Evolutionary conservation across 2,113 vertebrate species (phyloP), one percentile per base, ranked within the genome.

Genomic region (Casuarius casuarius): DNA sequence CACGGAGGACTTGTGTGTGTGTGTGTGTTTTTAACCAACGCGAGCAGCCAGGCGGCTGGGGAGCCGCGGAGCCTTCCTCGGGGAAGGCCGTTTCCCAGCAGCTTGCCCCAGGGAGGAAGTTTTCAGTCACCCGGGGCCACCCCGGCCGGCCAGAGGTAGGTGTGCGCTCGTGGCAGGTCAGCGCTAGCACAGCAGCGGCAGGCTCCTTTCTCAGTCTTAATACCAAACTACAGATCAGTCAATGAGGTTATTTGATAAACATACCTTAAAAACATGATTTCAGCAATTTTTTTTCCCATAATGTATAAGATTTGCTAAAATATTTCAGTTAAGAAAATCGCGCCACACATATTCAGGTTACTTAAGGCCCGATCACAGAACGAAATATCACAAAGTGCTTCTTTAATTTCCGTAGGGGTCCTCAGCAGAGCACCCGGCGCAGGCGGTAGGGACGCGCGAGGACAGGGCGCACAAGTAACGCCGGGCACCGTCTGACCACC

Each of bases 101-200:
- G 65, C 78, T 87, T 58, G 26, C 72, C 82, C 71, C 40, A 68
- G 75, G 38, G 44, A 82, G 58, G 38, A 95, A 85, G 75, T 87
- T 77, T 86, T 25, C 89, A 58, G 88, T 73, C 29, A 21, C 40
- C 59, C 12, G 70, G 33, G 33, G 77, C 74, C 66, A 28, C 7
- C 42, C n/a, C 26, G 18, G 40, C 4, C 14, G 66, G 29, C 44
- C 51, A 61, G 44, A 88, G 61, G 25, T 63, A 65, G 0, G 0
- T 28, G 56, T 93, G 38, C 35, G 7, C 52, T 90, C 74, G 46
- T 63, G 22, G 61, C 62, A 82, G 76, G 19, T 65, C 73, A 54
- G 89, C 42, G 48, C 44, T 5, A 75, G 72, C 54, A 38, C 10
- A 51, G 18, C 42, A 56, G 23, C 68, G 70, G 65, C 46, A 65